A percentile compares a stretch with the other conserved stretches of the same genome.
Evolutionary conservation across 35 echinoderm and acorn worm species (phyloP).

Genomic region (Apostichopus californicus): DNA sequence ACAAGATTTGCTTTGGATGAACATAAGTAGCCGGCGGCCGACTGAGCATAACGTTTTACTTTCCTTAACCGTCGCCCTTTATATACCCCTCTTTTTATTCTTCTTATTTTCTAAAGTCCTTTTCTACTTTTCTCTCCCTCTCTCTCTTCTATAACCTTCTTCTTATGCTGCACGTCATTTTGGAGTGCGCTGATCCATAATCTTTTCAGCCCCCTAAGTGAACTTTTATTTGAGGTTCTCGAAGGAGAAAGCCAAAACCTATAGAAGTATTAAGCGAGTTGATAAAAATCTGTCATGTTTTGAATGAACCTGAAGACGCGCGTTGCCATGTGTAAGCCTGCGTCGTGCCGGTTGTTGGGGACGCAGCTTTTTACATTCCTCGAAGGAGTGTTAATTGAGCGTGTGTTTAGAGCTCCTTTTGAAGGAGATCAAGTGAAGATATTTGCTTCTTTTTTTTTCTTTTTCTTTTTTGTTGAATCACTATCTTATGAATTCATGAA

Average conservation of each 20-base stretch:
- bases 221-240: slow-evolving; percentile 47
- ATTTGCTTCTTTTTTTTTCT: slow-evolving; percentile 15
- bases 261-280: neutral
- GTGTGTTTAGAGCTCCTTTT: neutral
- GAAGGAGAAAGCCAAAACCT: neutral
- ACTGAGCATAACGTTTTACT: slow-evolving; percentile 7
- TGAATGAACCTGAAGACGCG: slow-evolving; percentile 20
- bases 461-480: slow-evolving; percentile 3
- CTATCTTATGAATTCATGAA: slow-evolving; percentile 47
- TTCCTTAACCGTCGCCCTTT: neutral
- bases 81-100: neutral
- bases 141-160: neutral
- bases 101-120: neutral
- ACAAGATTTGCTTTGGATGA: slow-evolving; percentile 29
- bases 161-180: slow-evolving; percentile 12
- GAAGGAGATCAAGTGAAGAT: slow-evolving; percentile 53
- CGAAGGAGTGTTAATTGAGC: slow-evolving; percentile 30
- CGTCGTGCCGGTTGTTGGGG: slow-evolving; percentile 55
- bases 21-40: slow-evolving; percentile 31
- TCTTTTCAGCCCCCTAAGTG: slow-evolving; percentile 44
- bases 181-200: slow-evolving; percentile 43
- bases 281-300: slow-evolving; percentile 56
- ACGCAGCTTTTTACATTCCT: slow-evolving; percentile 3
- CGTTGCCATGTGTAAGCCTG: slow-evolving; percentile 21
- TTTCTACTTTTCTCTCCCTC: neutral